Evolutionary conservation across 2,113 vertebrate species (phyloP), one percentile per base, ranked within the genome.

Genomic region (Arenaria interpres): DNA sequence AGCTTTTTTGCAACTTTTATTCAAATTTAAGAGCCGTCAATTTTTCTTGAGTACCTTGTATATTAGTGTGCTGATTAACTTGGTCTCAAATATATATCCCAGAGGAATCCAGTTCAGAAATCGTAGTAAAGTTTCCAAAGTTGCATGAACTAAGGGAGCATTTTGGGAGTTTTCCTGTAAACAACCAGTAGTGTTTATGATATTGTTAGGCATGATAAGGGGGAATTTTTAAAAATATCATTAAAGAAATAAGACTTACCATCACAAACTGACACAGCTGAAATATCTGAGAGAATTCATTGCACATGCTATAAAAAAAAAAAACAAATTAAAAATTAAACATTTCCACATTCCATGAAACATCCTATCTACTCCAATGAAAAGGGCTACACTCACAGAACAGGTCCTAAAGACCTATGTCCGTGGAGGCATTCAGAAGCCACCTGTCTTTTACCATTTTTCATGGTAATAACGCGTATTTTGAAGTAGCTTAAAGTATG

Each of bases 81-180:
- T 99, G 88, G 99, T 99, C 98, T 99, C 99, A 98, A 99, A 99
- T 97, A 99, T 99, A 97, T 99, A 99, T 56, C 99, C 99, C 94
- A 99, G 98, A 45, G 99, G 99, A 98, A 99, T 99, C 99, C 99
- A 99, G 98, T 99, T 99, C 81, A 99, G 98, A 97, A 99, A 99
- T 96, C 99, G 98, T 35, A 99, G 98, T 80, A 99, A 98, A 2
- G 99, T 99, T 98, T 99, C 99, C 97, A 99, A 98, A 41, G 99
- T 99, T 57, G 99, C 99, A 67, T 99, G 99, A 92, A 99, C 99
- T 97, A 99, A 98, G 16, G 99, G 99, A 88, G 99, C 99, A 81
- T 99, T 99, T 97, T 99, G 99, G 79, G 99, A 99, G 94, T 99
- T 99, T 98, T 99, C 99, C 99, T 99, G 87, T 14, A 80, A 98